Conservation (phyloP, 2,888 invertebrate species). For the Drosophila macrospina region DNA sequence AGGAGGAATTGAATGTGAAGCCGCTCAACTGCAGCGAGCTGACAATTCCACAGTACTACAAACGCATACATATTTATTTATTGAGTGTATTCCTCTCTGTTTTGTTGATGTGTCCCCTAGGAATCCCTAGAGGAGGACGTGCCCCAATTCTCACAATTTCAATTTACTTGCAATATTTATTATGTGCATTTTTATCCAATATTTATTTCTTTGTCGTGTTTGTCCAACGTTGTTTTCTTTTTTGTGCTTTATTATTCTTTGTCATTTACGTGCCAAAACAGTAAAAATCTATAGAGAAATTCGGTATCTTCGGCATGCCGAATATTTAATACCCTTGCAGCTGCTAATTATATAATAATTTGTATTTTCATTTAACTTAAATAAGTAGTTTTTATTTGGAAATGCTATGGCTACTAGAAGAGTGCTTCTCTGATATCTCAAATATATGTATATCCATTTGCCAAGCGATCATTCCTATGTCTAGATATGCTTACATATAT, state of each 20-base stretch:
- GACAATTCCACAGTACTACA: constrained; percentile 11
- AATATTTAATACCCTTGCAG: constrained; percentile 8
- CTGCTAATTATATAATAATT: neutral
- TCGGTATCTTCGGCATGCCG: neutral
- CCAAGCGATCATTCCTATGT: too few species aligned
- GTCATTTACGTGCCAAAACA: constrained; percentile 53
- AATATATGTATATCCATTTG: too few species aligned
- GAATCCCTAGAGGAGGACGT: constrained; percentile 18
- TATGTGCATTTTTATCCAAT: constrained; percentile 16
- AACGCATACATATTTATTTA: constrained; percentile 16
- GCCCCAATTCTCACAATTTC: constrained; percentile 22
- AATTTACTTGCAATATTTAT: constrained; percentile 13
- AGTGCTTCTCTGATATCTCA: too few species aligned
- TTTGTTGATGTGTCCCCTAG: constrained; percentile 21
- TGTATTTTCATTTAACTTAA: neutral
- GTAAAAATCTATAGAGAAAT: constrained; percentile 3
- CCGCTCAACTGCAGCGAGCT: constrained; percentile 6
- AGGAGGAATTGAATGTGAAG: neutral
- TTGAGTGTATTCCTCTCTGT: constrained; percentile 1
- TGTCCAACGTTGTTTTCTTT: constrained; percentile 25
- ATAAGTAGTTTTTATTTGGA: too few species aligned
- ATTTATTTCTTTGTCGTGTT: constrained; percentile 22
- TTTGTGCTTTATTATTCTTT: constrained; percentile 16
- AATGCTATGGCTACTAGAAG: too few species aligned
- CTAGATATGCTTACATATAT: too few species aligned